Base-by-base conservation (phyloP, 2,888 invertebrate genomes). In the Parnassius orleans region DNA sequence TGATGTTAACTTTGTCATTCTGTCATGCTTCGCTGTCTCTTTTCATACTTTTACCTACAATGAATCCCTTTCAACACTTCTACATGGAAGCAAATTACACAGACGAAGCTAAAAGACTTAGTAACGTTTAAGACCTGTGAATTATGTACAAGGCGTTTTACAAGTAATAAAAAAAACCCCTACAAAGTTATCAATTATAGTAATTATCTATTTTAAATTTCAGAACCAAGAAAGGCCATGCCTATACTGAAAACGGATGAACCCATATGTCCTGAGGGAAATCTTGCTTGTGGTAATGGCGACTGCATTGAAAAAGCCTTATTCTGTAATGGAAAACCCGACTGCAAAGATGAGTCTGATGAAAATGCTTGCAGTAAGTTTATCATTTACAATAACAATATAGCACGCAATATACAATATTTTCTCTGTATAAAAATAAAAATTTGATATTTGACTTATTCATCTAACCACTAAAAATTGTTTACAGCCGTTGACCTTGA, bases 321-420 rank as follows among this genome's bases (percentile, higher is more conserved):
- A 61, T 98, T 98, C 94, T 98, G 98, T 88, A 97, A 98, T 80
- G 98, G 97, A 78, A 96, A 97, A 86, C 94, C 95, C 58, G 98
- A 98, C 82, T 98, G 98, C 92, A 96, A 96, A 79, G 98, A 98
- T 81, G 98, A 97, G 81, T 98, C 98, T 59, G 98, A 98, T 81
- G 98, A 98, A 91, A 98, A 98, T 77, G 96, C 98, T 70, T 98
- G 98, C 93, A 95, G 98, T 98, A 93, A 95, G 97, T 96, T 51
- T 54, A 14, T 41, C 12, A 57, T 47, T 58, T 48, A 46, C 46
- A 46, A 33, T 33, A 33, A 33, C 33, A 7, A 33, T 33, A 33
- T 33, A 33, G 33, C 33, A 33, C 33, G 33, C 33, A 33, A 33
- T 33, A 33, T 33, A 33, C 33, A 33, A 7, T 33, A 7, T 33